Evolutionary conservation across 2,113 vertebrate species (phyloP).

Genomic region (Pardalotus punctatus): DNA sequence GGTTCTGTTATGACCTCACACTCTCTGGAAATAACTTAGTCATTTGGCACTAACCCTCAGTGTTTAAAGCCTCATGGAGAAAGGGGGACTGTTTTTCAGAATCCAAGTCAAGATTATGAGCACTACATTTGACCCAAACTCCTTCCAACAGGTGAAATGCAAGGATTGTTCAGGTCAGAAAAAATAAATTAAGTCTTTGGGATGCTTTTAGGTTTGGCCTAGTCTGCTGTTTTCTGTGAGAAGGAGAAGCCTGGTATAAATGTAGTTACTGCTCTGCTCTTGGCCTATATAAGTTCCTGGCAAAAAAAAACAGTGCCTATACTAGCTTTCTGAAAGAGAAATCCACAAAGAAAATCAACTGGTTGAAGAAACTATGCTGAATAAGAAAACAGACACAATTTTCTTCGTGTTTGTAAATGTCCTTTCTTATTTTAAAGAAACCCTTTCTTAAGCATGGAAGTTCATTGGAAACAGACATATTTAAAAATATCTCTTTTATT

Average conservation of each 20-base stretch:
- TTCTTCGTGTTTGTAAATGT: not conserved
- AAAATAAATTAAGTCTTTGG: not conserved
- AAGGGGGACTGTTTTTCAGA: not conserved
- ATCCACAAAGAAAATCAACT: not conserved
- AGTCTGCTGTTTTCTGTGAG: not conserved
- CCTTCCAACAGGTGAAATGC: not conserved
- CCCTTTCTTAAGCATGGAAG: not conserved
- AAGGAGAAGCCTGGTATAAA: not conserved
- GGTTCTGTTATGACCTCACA: not conserved
- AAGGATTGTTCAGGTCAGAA: not conserved
- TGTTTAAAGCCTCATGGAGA: not conserved
- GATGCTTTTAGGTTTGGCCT: not conserved
- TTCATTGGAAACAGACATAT: not conserved
- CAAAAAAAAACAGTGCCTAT: not conserved
- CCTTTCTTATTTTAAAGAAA: not conserved
- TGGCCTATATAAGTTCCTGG: not conserved
- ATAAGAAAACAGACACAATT: not conserved
- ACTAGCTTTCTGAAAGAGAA: not conserved
- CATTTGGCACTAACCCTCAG: not conserved
- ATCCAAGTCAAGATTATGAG: not conserved
- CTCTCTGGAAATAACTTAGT: not conserved
- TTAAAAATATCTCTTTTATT: conserved; percentile 9
- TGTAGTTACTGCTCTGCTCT: not conserved
- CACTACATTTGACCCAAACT: not conserved
- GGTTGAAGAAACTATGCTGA: not conserved